phyloP scores from a whole-genome alignment of 2,888 invertebrate genomes.

The Dilophus febrilis region DNA sequence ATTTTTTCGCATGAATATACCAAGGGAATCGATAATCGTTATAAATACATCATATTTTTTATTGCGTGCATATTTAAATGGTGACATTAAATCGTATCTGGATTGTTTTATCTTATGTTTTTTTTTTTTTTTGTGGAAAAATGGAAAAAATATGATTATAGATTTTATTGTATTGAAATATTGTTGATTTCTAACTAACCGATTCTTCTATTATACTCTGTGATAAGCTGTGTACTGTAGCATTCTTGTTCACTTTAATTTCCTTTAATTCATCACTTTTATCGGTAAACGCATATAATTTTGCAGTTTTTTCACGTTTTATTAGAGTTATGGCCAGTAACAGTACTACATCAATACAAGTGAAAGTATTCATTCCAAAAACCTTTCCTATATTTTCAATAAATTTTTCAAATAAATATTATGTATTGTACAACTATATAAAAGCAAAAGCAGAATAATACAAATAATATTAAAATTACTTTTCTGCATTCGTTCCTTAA shows the following conservation, averaged over 20 bases:
- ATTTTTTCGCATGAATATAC: constrained; percentile 17
- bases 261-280: too few species aligned
- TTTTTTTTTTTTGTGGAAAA: too few species aligned
- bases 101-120: constrained; percentile 14
- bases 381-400: constrained; percentile 16
- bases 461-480: too few species aligned
- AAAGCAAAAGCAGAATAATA: too few species aligned
- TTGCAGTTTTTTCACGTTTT: constrained; percentile 16
- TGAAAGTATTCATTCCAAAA: constrained; percentile 15
- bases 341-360: constrained; percentile 21
- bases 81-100: constrained; percentile 17
- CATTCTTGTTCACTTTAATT: too few species aligned
- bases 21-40: constrained; percentile 22
- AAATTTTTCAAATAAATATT: too few species aligned
- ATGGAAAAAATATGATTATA: background rate
- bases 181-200: constrained; percentile 6
- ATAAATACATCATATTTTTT: constrained; percentile 23
- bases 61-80: constrained; percentile 16
- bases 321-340: constrained; percentile 23
- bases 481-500: too few species aligned
- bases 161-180: background rate
- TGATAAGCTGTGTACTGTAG: too few species aligned
- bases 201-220: too few species aligned
- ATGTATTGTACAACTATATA: too few species aligned
- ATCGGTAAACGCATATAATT: constrained; percentile 18